Evolutionary conservation across 53 echinoderm and acorn worm genomes (phyloP).

Genomic region (Temnopleurus reevesii): DNA sequence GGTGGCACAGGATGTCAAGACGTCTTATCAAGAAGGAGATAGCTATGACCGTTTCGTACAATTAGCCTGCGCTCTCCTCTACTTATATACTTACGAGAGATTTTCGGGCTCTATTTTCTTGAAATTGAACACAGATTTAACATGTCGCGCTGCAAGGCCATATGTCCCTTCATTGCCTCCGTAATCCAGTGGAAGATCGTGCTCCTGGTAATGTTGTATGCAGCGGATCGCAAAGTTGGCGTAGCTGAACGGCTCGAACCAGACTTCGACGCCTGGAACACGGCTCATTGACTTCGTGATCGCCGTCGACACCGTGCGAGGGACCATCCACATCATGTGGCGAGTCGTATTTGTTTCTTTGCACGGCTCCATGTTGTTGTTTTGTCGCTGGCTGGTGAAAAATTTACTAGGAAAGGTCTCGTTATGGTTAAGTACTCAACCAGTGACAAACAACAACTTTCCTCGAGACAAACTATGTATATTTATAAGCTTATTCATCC

Average conservation of each 20-base stretch:
- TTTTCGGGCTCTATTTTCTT: not conserved
- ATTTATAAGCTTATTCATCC: no score
- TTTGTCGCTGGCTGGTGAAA: no score
- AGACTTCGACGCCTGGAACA: not conserved
- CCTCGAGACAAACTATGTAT: no score
- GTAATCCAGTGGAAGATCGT: not conserved
- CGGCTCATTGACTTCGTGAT: not conserved
- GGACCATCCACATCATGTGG: constrained; percentile 8
- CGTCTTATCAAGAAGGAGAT: no score
- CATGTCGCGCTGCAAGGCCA: not conserved
- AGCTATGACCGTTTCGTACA: no score
- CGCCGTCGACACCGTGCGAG: not conserved
- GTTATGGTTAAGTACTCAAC: no score
- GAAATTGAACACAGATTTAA: not conserved
- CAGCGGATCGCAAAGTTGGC: not conserved
- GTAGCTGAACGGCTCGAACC: not conserved
- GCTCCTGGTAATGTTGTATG: not conserved
- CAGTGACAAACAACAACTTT: no score
- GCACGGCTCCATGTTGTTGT: not conserved
- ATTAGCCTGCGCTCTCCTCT: no score
- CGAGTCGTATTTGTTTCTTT: not conserved
- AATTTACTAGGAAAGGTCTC: no score
- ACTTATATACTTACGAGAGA: not conserved
- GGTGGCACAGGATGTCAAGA: no score
- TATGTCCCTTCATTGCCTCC: not conserved